Evolutionary conservation across 2,888 invertebrate genomes (phyloP).

Genomic region (Amorpha juglandis): DNA sequence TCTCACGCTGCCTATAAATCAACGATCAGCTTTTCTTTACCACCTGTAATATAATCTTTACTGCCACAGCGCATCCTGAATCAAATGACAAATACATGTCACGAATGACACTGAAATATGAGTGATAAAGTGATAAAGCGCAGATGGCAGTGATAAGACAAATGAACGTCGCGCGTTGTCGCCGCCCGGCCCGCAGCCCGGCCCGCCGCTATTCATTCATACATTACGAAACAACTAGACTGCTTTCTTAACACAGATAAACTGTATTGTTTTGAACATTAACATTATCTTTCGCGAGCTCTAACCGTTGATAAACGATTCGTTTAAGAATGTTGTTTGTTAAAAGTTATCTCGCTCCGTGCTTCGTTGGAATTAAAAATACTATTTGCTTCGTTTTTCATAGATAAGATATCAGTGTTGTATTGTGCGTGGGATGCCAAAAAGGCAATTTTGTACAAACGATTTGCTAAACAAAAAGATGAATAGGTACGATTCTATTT

Average conservation of each 20-base stretch:
- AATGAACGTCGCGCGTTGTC: conserved; percentile 10
- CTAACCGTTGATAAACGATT: conserved; percentile 61
- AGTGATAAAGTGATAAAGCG: conserved; percentile 20
- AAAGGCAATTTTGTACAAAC: not conserved
- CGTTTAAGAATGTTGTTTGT: conserved; percentile 64
- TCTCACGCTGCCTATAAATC: too few relatives aligned
- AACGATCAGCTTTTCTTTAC: not conserved
- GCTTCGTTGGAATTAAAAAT: conserved; percentile 15
- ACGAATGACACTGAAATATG: conserved; percentile 19
- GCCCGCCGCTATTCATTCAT: conserved; percentile 21
- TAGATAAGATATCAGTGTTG: conserved; percentile 17
- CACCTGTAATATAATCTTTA: not conserved
- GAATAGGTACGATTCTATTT: too few relatives aligned
- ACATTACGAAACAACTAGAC: conserved; percentile 55
- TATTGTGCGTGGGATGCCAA: not conserved
- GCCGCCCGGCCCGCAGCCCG: not conserved
- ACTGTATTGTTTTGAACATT: conserved; percentile 62
- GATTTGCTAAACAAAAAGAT: not conserved
- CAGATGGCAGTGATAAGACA: conserved; percentile 15
- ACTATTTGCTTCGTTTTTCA: conserved; percentile 15
- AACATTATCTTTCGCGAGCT: conserved; percentile 60
- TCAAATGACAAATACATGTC: conserved; percentile 17
- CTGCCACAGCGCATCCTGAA: not conserved
- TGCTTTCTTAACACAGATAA: conserved; percentile 60
- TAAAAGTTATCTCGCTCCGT: conserved; percentile 52